Conservation (phyloP, 2,797 vertebrate species). For the Oryzias sinensis region DNA sequence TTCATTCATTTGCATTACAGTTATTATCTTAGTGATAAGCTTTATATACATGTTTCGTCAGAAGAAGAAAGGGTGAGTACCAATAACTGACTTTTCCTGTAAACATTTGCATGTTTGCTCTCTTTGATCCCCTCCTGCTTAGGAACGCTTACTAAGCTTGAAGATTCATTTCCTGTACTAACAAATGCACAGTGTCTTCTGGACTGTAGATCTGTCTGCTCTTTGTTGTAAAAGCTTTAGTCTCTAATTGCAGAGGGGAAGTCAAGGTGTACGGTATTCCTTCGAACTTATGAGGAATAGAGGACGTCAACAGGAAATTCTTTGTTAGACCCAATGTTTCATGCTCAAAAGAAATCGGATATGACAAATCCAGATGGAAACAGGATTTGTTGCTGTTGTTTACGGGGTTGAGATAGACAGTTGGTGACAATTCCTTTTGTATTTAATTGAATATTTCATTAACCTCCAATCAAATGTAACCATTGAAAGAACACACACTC, state of each 20-base stretch:
- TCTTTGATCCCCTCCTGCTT: slow-evolving; percentile 3
- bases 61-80: slow-evolving; percentile 72
- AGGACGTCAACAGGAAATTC: slow-evolving; percentile 55
- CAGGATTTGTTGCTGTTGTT: background rate
- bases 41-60: background rate
- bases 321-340: slow-evolving; percentile 8
- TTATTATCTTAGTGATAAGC: rapidly evolving
- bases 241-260: slow-evolving; percentile 5
- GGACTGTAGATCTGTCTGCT: too few relatives aligned
- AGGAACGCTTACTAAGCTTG: background rate
- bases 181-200: background rate
- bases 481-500: background rate
- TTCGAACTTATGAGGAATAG: slow-evolving; percentile 29
- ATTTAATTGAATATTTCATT: too few relatives aligned
- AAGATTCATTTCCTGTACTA: background rate
- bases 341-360: background rate
- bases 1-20: slow-evolving; percentile 23
- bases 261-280: slow-evolving; percentile 6
- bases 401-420: too few relatives aligned
- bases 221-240: background rate
- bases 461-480: too few relatives aligned
- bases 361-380: background rate
- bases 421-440: too few relatives aligned
- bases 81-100: background rate
- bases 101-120: slow-evolving; percentile 7